These are phyloP conservation scores for Drosophila macrospina DNA, from an alignment of 2,888 invertebrate species.

Conservation along the genomic window DNA sequence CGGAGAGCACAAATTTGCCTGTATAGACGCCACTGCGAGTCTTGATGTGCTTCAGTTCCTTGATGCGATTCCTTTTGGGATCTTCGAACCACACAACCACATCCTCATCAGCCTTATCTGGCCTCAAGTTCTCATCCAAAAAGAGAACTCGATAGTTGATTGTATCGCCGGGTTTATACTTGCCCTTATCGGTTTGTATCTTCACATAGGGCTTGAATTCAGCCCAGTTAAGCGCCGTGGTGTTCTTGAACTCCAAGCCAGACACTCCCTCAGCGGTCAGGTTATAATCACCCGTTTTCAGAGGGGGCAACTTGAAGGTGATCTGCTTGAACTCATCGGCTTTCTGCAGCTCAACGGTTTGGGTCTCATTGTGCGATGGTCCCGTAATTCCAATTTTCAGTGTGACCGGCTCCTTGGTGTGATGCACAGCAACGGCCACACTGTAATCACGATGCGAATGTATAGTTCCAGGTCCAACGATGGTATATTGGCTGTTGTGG, in stretches of 20 bases:
- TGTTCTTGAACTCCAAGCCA: slow-evolving; percentile 90
- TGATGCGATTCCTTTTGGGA: slow-evolving; percentile 91
- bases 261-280: slow-evolving; percentile 90
- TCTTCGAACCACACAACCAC: slow-evolving; percentile 90
- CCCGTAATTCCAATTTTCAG: slow-evolving; percentile 80
- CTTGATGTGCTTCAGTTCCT: slow-evolving; percentile 90
- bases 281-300: slow-evolving; percentile 89
- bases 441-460: slow-evolving; percentile 94
- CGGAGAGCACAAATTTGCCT: slow-evolving; percentile 91
- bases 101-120: slow-evolving; percentile 87
- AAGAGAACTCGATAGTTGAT: slow-evolving; percentile 88
- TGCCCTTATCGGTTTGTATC: slow-evolving; percentile 96
- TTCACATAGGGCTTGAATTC: slow-evolving; percentile 87
- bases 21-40: slow-evolving; percentile 87
- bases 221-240: slow-evolving; percentile 90
- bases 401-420: slow-evolving; percentile 68
- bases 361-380: slow-evolving; percentile 73
- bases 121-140: slow-evolving; percentile 90
- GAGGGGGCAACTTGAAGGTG: slow-evolving; percentile 70
- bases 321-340: slow-evolving; percentile 70
- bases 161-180: slow-evolving; percentile 94
- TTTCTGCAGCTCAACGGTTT: slow-evolving; percentile 66
- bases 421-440: slow-evolving; percentile 89
- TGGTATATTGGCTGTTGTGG: slow-evolving; percentile 87
- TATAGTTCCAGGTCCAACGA: slow-evolving; percentile 92